Evolutionary conservation across 2,888 invertebrate genomes (phyloP).

Genomic region (Aelia acuminata): DNA sequence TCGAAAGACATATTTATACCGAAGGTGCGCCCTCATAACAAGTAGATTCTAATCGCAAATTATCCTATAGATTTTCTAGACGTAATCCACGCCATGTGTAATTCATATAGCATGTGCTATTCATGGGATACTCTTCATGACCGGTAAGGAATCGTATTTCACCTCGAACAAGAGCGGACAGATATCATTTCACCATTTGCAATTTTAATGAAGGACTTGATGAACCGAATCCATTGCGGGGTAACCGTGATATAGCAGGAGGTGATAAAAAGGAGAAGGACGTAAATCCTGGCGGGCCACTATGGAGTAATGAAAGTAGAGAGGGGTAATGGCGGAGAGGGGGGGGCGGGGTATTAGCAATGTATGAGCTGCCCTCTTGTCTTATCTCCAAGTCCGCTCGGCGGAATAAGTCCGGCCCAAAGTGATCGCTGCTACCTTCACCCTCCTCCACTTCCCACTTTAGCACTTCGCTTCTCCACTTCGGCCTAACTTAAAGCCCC

Average conservation of each 20-base stretch:
- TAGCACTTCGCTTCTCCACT: not conserved
- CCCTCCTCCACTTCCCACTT: not conserved
- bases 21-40: too few relatives aligned
- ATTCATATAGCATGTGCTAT: not conserved
- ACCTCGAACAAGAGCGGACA: not conserved
- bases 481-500: not conserved
- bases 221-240: not conserved
- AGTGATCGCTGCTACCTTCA: not conserved
- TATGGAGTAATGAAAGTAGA: slow-evolving; percentile 52
- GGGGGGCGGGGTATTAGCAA: slow-evolving; percentile 46
- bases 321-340: not conserved
- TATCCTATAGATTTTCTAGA: not conserved
- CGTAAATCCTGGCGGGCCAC: not conserved
- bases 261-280: slow-evolving; percentile 33
- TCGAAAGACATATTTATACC: too few relatives aligned
- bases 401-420: slow-evolving; percentile 17
- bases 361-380: slow-evolving; percentile 47
- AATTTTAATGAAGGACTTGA: slow-evolving; percentile 34
- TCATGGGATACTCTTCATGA: not conserved
- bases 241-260: slow-evolving; percentile 25
- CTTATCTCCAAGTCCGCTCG: slow-evolving; percentile 42
- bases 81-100: not conserved
- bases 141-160: not conserved
- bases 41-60: not conserved
- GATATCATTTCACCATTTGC: slow-evolving; percentile 17